Conservation (phyloP, 2,888 invertebrate genomes). For the Cephus sareptanus region DNA sequence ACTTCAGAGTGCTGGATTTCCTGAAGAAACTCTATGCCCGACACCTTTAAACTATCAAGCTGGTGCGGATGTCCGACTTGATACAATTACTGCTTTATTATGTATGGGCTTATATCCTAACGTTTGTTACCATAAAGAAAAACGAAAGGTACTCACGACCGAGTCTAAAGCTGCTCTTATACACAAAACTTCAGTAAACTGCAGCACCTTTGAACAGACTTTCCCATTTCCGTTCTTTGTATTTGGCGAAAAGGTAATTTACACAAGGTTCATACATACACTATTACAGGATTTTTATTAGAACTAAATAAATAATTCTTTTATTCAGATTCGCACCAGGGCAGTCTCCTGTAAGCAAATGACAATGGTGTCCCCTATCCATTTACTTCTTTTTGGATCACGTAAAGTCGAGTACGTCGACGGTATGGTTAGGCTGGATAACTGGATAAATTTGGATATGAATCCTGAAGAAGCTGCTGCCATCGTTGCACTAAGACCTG, state of each 20-base stretch:
- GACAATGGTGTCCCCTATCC: conserved; percentile 95
- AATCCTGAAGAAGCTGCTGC: conserved; percentile 81
- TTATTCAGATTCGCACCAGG: conserved; percentile 82
- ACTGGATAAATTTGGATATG: conserved; percentile 94
- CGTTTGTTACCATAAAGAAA: conserved; percentile 95
- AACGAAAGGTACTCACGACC: conserved; percentile 93
- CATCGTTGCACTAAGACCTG: conserved; percentile 88
- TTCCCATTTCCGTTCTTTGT: conserved; percentile 97
- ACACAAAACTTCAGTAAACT: conserved; percentile 97
- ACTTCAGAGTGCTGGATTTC: conserved; percentile 83
- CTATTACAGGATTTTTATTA: not conserved
- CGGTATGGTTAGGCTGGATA: conserved; percentile 84
- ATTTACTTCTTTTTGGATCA: conserved; percentile 92
- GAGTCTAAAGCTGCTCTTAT: conserved; percentile 95
- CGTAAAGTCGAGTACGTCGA: conserved; percentile 86
- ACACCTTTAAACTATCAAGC: conserved; percentile 80
- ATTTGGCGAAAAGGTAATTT: conserved; percentile 90
- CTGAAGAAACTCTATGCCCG: conserved; percentile 85
- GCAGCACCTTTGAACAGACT: conserved; percentile 82
- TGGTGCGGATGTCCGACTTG: conserved; percentile 82
- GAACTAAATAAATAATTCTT: conserved; percentile 3
- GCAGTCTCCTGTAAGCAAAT: conserved; percentile 97
- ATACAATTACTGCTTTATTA: conserved; percentile 86
- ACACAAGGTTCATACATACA: not conserved
- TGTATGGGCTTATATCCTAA: conserved; percentile 96